phyloP scores from a whole-genome alignment of 2,113 vertebrate genomes.

The Reinhardtius hippoglossoides region DNA sequence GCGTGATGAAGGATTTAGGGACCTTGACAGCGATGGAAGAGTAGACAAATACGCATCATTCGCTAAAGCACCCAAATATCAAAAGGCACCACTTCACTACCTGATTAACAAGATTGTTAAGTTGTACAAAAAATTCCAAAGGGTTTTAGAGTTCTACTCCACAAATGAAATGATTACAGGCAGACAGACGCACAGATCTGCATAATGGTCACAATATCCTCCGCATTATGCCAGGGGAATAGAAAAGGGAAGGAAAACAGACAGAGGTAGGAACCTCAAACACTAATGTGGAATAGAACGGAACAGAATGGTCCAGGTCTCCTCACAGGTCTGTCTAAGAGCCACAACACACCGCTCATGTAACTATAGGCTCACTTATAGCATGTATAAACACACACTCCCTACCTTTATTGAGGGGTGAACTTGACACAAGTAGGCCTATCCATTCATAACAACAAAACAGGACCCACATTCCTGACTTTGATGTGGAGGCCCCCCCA shows the following conservation, averaged over 20 bases:
- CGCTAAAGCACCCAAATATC: background rate
- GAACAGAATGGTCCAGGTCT: slow-evolving; percentile 45
- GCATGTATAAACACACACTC: slow-evolving; percentile 31
- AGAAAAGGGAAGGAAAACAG: background rate
- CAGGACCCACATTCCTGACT: slow-evolving; percentile 66
- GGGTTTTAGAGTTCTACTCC: background rate
- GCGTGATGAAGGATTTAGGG: background rate
- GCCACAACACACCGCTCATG: slow-evolving; percentile 10
- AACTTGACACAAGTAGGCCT: slow-evolving; percentile 58
- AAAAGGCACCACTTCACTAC: background rate
- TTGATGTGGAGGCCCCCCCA: slow-evolving; percentile 57
- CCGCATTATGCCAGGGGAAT: background rate
- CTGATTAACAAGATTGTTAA: background rate
- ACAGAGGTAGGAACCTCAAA: slow-evolving; percentile 3
- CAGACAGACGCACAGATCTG: background rate
- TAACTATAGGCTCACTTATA: slow-evolving; percentile 31
- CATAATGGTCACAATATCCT: background rate
- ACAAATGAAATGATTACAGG: background rate
- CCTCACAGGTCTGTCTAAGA: slow-evolving; percentile 24
- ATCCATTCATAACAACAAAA: slow-evolving; percentile 43
- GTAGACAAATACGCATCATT: background rate
- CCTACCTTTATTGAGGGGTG: slow-evolving; percentile 18
- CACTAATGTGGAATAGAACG: background rate
- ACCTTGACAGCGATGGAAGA: background rate
- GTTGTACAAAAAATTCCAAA: background rate